These are phyloP conservation scores for Platorchestia sp. DNA, from an alignment of 1,140 invertebrate genomes.

Conservation along the genomic window DNA sequence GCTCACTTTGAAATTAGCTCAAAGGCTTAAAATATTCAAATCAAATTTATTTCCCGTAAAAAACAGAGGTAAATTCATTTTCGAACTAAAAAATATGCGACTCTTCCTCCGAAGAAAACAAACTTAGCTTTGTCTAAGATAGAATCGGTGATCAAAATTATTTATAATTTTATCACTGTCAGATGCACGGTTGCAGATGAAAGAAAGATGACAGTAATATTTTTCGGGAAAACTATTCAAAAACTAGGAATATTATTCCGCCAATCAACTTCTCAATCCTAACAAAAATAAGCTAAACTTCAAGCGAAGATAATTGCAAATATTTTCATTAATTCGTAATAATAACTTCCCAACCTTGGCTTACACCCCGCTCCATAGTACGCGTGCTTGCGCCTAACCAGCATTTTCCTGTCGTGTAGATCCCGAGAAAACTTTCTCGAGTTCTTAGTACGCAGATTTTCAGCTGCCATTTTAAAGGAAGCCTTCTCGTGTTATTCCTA, in stretches of 20 bases:
- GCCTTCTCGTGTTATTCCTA: conserved; percentile 33
- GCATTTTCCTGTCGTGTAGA: neutral
- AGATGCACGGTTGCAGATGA: neutral
- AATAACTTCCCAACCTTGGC: neutral
- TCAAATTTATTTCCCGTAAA: too few relatives aligned
- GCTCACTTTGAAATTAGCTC: too few relatives aligned
- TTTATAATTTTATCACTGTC: neutral
- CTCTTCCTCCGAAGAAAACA: neutral
- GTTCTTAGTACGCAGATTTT: neutral
- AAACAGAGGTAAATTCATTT: too few relatives aligned
- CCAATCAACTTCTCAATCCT: neutral
- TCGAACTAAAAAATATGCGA: neutral
- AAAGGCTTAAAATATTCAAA: too few relatives aligned
- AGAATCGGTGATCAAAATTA: neutral
- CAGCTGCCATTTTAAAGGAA: conserved; percentile 31
- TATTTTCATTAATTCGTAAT: neutral
- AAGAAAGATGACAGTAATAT: neutral
- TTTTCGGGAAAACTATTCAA: neutral
- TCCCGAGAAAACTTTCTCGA: conserved; percentile 3
- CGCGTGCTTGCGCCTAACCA: neutral
- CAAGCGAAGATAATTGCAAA: neutral
- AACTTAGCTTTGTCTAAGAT: neutral
- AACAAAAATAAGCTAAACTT: neutral
- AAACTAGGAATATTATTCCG: neutral
- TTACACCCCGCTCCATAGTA: neutral